Evolutionary conservation across 2,888 invertebrate genomes (phyloP).

Genomic region (Ichneumon xanthorius): DNA sequence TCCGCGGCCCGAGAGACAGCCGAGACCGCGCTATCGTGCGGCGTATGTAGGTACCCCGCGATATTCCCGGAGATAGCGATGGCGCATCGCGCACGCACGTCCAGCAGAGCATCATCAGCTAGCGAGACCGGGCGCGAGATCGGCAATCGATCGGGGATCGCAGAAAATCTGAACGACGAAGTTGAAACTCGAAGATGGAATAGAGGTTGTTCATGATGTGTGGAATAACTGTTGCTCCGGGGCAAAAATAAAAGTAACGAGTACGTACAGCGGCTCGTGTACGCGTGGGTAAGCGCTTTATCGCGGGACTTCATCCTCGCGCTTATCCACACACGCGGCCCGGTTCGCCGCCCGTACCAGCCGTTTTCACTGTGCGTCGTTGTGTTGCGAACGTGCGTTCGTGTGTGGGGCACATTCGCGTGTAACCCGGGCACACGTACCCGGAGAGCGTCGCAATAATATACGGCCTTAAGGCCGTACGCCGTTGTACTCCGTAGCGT

Average conservation of each 20-base stretch:
- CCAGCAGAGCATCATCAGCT: conserved; percentile 46
- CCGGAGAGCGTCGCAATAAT: conserved; percentile 47
- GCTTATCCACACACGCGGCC: conserved; percentile 61
- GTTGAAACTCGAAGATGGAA: not conserved
- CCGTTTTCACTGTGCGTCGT: conserved; percentile 43
- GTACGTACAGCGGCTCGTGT: conserved; percentile 38
- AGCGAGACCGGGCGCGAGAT: not conserved
- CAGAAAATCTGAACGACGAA: not conserved
- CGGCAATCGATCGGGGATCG: not conserved
- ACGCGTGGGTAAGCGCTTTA: conserved; percentile 82
- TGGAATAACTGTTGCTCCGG: conserved; percentile 4
- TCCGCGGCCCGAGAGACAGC: not conserved
- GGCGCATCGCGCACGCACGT: conserved; percentile 64
- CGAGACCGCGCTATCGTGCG: conserved; percentile 16
- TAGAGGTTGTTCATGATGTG: not conserved
- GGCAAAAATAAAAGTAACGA: not conserved
- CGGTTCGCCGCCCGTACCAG: conserved; percentile 45
- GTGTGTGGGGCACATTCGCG: conserved; percentile 21
- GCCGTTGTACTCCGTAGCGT: conserved; percentile 28
- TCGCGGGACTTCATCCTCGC: conserved; percentile 77
- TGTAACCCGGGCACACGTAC: conserved; percentile 61
- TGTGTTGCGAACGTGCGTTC: not conserved
- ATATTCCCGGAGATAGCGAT: conserved; percentile 70
- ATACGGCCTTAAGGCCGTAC: conserved; percentile 53
- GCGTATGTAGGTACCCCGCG: conserved; percentile 41